Percentiles rank a stretch among this genome's conserved stretches.
phyloP scores from a whole-genome alignment of 2,797 vertebrate species.

The Syncerus caffer region DNA sequence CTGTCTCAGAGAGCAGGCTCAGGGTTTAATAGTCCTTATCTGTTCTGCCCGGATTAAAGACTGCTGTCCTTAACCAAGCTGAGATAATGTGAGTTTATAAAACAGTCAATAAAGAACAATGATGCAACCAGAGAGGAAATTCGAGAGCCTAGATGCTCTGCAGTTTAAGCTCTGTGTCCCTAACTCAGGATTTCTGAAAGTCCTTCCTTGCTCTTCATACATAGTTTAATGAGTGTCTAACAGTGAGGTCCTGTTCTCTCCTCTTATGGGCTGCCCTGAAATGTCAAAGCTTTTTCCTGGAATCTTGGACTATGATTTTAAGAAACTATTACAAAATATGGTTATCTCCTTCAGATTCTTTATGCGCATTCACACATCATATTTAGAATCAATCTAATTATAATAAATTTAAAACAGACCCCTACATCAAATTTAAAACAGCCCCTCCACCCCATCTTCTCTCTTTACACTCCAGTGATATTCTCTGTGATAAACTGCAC shows the following conservation, averaged over 20 bases:
- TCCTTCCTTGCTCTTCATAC: not conserved
- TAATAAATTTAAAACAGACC: not conserved
- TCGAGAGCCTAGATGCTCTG: not conserved
- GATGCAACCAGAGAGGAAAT: not conserved
- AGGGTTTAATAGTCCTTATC: not conserved
- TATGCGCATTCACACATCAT: not conserved
- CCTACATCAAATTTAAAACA: not conserved
- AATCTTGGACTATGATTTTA: not conserved
- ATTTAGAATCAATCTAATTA: not conserved
- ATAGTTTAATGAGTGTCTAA: not conserved
- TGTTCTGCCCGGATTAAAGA: not conserved
- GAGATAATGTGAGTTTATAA: conserved; percentile 49
- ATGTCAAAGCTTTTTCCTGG: not conserved
- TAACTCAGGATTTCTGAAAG: not conserved
- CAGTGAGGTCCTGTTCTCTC: not conserved
- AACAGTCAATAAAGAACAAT: conserved; percentile 63
- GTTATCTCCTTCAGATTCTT: not conserved
- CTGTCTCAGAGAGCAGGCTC: not conserved
- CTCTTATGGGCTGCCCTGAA: accelerated
- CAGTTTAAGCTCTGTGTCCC: not conserved
- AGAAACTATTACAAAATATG: not conserved
- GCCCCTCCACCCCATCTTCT: accelerated
- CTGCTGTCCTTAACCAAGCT: conserved; percentile 6
- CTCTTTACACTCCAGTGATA: not conserved
- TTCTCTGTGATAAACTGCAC: not conserved